phyloP scores from a whole-genome alignment of 2,888 invertebrate species.

The Antitype chi region DNA sequence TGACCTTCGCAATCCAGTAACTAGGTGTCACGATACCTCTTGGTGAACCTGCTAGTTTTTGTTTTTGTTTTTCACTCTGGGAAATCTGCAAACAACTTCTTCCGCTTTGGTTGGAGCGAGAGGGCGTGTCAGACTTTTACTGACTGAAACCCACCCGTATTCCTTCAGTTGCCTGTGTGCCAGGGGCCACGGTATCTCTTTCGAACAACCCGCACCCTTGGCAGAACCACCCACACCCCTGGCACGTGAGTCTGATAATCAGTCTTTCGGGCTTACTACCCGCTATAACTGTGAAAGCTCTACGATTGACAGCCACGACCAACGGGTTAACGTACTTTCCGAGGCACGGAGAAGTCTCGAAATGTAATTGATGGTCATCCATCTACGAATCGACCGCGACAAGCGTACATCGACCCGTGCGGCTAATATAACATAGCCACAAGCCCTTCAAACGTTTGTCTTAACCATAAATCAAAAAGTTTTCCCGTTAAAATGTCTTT shows the following conservation, averaged over 20 bases:
- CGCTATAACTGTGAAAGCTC: background rate
- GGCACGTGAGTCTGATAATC: background rate
- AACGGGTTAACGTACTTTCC: background rate
- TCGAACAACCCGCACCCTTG: too few relatives aligned
- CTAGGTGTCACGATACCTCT: background rate
- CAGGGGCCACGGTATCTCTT: too few relatives aligned
- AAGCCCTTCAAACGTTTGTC: background rate
- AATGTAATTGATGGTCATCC: background rate
- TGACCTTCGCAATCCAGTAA: background rate
- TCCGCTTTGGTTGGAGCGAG: too few relatives aligned
- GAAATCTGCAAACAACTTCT: too few relatives aligned
- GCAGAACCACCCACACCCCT: too few relatives aligned
- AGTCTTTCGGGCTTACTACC: background rate
- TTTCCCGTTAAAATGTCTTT: constrained; percentile 15
- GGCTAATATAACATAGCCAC: background rate
- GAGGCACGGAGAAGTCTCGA: background rate
- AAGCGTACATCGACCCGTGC: background rate
- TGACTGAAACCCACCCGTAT: too few relatives aligned
- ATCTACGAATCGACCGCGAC: background rate
- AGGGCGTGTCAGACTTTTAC: too few relatives aligned
- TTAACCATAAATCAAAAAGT: constrained; percentile 25
- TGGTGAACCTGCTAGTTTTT: too few relatives aligned
- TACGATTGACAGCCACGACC: background rate
- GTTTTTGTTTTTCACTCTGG: too few relatives aligned
- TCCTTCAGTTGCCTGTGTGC: too few relatives aligned